Percentiles rank a stretch among this genome's conserved stretches.
These are phyloP conservation scores for Fragum whitleyi DNA, from an alignment of 2,888 invertebrate genomes.

Conservation along the genomic window DNA sequence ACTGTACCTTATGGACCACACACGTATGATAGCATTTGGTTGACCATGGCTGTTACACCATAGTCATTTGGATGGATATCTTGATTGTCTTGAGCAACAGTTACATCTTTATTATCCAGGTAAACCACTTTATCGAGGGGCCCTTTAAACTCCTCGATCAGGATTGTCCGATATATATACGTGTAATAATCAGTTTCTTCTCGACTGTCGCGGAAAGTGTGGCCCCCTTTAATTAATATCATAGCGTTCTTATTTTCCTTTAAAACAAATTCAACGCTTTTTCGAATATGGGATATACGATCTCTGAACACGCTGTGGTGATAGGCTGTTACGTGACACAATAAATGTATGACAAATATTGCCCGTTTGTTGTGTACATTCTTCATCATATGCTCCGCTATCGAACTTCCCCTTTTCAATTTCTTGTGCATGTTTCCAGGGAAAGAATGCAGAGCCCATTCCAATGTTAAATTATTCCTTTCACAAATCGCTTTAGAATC, in stretches of 20 bases:
- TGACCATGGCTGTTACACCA: not conserved
- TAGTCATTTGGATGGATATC: not conserved
- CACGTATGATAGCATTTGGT: not conserved
- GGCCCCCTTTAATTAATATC: not conserved
- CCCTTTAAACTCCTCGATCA: conserved; percentile 10
- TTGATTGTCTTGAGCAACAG: not conserved
- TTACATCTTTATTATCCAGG: not conserved
- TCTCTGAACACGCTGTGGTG: not conserved
- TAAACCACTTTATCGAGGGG: not conserved
- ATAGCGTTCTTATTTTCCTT: not conserved
- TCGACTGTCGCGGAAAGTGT: not conserved
- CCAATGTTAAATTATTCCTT: not conserved
- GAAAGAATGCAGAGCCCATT: not conserved
- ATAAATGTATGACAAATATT: not conserved
- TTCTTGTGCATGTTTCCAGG: not conserved
- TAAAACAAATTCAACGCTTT: not conserved
- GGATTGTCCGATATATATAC: not conserved
- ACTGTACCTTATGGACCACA: not conserved
- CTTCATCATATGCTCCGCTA: not conserved
- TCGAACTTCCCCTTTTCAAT: not conserved
- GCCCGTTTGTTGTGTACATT: not conserved
- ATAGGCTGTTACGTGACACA: not conserved
- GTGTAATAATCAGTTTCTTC: not conserved
- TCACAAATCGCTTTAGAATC: not conserved
- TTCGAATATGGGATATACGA: not conserved